A percentile compares a stretch with the other conserved stretches of the same genome.
Evolutionary conservation across 2,888 invertebrate genomes (phyloP).

Genomic region (Lysandra bellargus): DNA sequence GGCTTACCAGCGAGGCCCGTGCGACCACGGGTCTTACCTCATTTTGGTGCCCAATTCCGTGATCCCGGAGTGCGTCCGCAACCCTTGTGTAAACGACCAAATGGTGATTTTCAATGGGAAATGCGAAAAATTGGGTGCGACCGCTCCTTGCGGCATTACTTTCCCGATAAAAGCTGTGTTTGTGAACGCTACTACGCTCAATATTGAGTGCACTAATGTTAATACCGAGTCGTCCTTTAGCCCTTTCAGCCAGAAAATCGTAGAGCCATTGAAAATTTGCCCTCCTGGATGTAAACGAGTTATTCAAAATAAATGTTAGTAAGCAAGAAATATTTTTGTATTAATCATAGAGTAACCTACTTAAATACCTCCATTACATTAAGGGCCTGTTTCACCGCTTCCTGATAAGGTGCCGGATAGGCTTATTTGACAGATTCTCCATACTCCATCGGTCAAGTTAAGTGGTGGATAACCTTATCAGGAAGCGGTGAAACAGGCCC

Average conservation of each 20-base stretch:
- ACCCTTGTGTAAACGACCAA: conserved; percentile 81
- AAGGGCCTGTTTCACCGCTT: too few relatives aligned
- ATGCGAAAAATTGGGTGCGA: conserved; percentile 66
- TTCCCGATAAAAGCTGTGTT: conserved; percentile 70
- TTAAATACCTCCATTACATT: too few relatives aligned
- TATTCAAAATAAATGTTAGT: conserved; percentile 52
- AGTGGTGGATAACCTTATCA: too few relatives aligned
- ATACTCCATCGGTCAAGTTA: too few relatives aligned
- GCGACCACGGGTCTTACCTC: conserved; percentile 76
- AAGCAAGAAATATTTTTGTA: not conserved
- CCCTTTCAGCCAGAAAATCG: conserved; percentile 50
- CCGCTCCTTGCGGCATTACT: conserved; percentile 63
- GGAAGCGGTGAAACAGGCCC: too few relatives aligned
- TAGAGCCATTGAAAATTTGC: conserved; percentile 43
- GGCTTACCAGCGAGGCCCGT: conserved; percentile 84
- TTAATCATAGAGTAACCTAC: not conserved
- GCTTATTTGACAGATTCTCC: too few relatives aligned
- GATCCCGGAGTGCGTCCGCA: conserved; percentile 81
- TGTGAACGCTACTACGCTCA: conserved; percentile 81
- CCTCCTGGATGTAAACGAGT: conserved; percentile 61
- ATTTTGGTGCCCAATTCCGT: conserved; percentile 72
- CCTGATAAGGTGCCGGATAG: too few relatives aligned
- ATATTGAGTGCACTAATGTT: conserved; percentile 78
- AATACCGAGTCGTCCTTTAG: conserved; percentile 55
- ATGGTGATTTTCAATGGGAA: conserved; percentile 65